Percentiles rank a stretch among this genome's conserved stretches.
These are phyloP conservation scores for Clangula hyemalis DNA, from an alignment of 2,797 vertebrate genomes.

Conservation along the genomic window DNA sequence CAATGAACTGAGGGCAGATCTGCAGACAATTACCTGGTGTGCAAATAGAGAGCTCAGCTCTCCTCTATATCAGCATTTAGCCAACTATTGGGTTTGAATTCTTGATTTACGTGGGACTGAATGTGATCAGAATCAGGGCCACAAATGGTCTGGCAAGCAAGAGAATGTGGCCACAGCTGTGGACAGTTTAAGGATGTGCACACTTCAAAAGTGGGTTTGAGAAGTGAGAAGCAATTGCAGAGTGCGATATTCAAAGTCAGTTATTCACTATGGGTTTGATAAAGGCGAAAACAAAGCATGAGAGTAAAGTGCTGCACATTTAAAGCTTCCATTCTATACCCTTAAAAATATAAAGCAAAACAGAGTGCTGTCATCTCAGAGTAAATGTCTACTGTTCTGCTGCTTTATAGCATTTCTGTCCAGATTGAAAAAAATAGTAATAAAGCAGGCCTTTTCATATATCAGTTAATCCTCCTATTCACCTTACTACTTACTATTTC, in stretches of 20 bases:
- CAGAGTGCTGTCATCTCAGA: not conserved
- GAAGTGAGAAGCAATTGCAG: not conserved
- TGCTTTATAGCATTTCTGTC: not conserved
- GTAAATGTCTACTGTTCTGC: not conserved
- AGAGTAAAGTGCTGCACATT: not conserved
- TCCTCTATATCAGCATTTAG: not conserved
- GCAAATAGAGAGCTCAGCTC: not conserved
- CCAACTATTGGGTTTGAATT: not conserved
- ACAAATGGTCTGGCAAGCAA: not conserved
- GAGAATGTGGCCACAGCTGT: not conserved
- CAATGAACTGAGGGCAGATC: not conserved
- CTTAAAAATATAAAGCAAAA: not conserved
- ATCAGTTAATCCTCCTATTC: not conserved
- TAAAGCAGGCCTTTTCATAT: not conserved
- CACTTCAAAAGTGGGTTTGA: fast-evolving
- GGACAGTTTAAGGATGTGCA: not conserved
- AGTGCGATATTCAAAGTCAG: not conserved
- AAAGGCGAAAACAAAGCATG: not conserved
- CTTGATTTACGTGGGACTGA: not conserved
- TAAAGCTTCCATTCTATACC: not conserved
- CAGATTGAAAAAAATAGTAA: not conserved
- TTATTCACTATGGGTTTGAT: not conserved
- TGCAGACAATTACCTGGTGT: not conserved
- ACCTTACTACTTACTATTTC: not conserved
- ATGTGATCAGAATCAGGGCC: not conserved